phyloP scores from a whole-genome alignment of 2,113 vertebrate species.

The Oryzias curvinotus region DNA sequence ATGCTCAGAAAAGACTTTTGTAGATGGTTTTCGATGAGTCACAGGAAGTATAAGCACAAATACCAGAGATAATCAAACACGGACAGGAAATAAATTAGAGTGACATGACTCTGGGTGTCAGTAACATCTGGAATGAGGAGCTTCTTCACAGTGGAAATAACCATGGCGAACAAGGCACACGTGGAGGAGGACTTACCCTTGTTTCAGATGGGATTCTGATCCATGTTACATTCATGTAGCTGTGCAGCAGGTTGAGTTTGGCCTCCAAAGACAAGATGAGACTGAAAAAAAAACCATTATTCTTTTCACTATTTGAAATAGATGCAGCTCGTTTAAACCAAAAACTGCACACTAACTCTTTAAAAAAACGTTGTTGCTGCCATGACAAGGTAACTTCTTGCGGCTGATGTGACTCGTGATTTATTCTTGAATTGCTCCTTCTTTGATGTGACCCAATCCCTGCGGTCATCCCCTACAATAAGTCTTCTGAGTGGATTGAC shows the following conservation, averaged over 20 bases:
- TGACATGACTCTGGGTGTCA: constrained; percentile 31
- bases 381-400: constrained; percentile 40
- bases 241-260: constrained; percentile 97
- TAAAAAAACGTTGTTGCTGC: constrained; percentile 22
- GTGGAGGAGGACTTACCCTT: constrained; percentile 78
- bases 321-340: too few species aligned
- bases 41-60: constrained; percentile 11
- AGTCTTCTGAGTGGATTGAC: constrained; percentile 14
- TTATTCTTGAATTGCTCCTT: constrained; percentile 40
- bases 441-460: constrained; percentile 46
- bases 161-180: constrained; percentile 24
- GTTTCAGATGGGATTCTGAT: constrained; percentile 98
- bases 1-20: background rate
- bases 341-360: too few species aligned
- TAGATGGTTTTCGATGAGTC: constrained; percentile 8
- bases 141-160: constrained; percentile 21
- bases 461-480: constrained; percentile 31
- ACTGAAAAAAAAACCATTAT: constrained; percentile 71
- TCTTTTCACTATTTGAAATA: background rate
- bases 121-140: constrained; percentile 40
- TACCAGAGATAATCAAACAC: constrained; percentile 11
- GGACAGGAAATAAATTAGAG: constrained; percentile 41
- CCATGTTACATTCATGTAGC: constrained; percentile 99
- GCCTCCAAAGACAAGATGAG: constrained; percentile 97
- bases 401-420: constrained; percentile 50